phyloP scores from a whole-genome alignment of 2,888 invertebrate species.

The Chrysopilus asiliformis region DNA sequence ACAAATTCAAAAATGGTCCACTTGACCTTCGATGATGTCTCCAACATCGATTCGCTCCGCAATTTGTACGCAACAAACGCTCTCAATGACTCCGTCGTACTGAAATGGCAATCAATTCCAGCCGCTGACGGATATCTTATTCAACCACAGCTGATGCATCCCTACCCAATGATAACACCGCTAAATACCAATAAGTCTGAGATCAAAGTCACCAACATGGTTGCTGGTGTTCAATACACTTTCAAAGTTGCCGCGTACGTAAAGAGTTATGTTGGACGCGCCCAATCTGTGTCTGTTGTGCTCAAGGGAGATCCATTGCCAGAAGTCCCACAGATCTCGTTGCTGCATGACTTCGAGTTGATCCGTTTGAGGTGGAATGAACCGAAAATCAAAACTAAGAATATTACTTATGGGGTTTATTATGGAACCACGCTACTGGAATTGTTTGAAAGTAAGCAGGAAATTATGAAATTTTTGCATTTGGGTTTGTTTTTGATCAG shows the following conservation, averaged over 20 bases:
- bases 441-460: slow-evolving; percentile 45
- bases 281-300: slow-evolving; percentile 25
- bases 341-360: slow-evolving; percentile 44
- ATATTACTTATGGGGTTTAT: slow-evolving; percentile 49
- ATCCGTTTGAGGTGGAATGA: slow-evolving; percentile 54
- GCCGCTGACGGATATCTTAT: slow-evolving; percentile 48
- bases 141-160: slow-evolving; percentile 37
- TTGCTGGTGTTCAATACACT: slow-evolving; percentile 39
- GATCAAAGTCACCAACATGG: slow-evolving; percentile 31
- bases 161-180: slow-evolving; percentile 42
- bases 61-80: slow-evolving; percentile 39
- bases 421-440: slow-evolving; percentile 48
- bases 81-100: slow-evolving; percentile 40
- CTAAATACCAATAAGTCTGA: slow-evolving; percentile 36
- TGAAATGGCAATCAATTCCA: slow-evolving; percentile 47
- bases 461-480: no score
- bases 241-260: slow-evolving; percentile 40
- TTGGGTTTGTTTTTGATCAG: no score
- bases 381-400: slow-evolving; percentile 38
- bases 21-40: slow-evolving; percentile 49
- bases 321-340: slow-evolving; percentile 16
- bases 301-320: slow-evolving; percentile 31
- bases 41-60: slow-evolving; percentile 46
- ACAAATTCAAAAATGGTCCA: slow-evolving; percentile 43
- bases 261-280: slow-evolving; percentile 37